Base-by-base conservation (phyloP, 92 coral and sea anemone species). In the Epizoanthus fatuus region DNA sequence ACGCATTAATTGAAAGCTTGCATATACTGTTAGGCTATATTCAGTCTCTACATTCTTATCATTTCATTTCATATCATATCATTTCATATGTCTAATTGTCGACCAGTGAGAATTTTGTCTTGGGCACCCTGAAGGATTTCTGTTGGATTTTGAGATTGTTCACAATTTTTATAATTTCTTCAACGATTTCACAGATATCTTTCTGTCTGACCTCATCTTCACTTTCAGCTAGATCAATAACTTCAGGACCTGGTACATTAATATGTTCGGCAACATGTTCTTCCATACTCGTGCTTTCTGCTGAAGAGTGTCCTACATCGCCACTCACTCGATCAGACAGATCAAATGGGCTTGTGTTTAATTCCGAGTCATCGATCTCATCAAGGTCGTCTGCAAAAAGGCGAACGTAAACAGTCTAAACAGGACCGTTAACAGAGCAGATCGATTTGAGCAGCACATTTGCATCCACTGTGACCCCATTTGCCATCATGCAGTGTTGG, bases 11-110 rank as follows among this genome's bases (percentile, higher is more conserved):
- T 22, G 25, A 22, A 22, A 22, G 25, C 25, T 22, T 22, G 25
- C 25, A 22, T 22, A 0, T 22, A 22, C 25, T 22, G 25, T 22
- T 22, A 22, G 25, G 25, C 25, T 22, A 22, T 22, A 22, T 22
- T 22, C 25, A 22, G 25, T 22, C n/a, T n/a, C n/a, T n/a, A n/a
- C n/a, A n/a, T n/a, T n/a, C n/a, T n/a, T n/a, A n/a, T n/a, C n/a
- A n/a, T n/a, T n/a, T n/a, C n/a, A n/a, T n/a, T n/a, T n/a, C n/a
- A n/a, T n/a, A n/a, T n/a, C n/a, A n/a, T n/a, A n/a, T n/a, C n/a
- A n/a, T n/a, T n/a, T n/a, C n/a, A n/a, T n/a, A 81, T 86, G 57
- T 90, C 93, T 71, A 90, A 71, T 54, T 82, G 85, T 65, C 93
- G 81, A 11, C 93, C 91, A 72, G 85, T 67, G 32, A 90, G 62